A percentile compares a stretch with the other conserved stretches of the same genome.
Evolutionary conservation across 2,113 vertebrate genomes (phyloP).

Genomic region (Carassius gibelio): DNA sequence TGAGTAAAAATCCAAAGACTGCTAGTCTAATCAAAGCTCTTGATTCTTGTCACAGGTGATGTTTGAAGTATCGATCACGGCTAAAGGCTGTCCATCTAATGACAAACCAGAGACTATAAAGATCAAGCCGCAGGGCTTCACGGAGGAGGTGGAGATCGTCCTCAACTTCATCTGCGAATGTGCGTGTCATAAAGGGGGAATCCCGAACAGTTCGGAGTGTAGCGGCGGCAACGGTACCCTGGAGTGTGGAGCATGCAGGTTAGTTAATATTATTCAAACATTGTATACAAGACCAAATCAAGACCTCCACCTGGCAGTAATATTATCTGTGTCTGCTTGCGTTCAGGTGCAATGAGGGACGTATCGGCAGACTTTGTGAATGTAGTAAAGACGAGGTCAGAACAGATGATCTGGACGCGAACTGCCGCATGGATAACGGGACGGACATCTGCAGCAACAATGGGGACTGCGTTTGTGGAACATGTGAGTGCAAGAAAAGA

Average conservation of each 20-base stretch:
- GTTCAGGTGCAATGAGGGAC: constrained; percentile 89
- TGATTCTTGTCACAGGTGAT: constrained; percentile 75
- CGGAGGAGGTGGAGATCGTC: too few species aligned
- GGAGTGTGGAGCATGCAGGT: constrained; percentile 98
- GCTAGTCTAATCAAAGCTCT: not conserved
- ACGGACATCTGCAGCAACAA: constrained; percentile 96
- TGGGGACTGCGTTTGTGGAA: constrained; percentile 94
- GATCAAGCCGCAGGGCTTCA: too few species aligned
- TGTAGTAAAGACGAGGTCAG: constrained; percentile 94
- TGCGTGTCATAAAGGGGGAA: constrained; percentile 61
- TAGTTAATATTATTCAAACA: constrained; percentile 23
- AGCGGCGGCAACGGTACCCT: constrained; percentile 87
- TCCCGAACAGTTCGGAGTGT: constrained; percentile 78
- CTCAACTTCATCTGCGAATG: too few species aligned
- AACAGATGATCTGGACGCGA: constrained; percentile 93
- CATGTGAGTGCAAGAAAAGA: constrained; percentile 92
- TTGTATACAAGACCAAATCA: too few species aligned
- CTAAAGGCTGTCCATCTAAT: constrained; percentile 82
- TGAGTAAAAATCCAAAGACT: too few species aligned
- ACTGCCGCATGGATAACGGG: constrained; percentile 91
- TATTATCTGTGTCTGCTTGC: not conserved
- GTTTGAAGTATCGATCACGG: constrained; percentile 87
- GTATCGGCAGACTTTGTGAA: constrained; percentile 89
- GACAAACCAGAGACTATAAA: too few species aligned
- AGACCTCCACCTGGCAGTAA: too few species aligned